A percentile compares a stretch with the other conserved stretches of the same genome.
Conservation (phyloP, 2,888 invertebrate species). For the Mimas tiliae region DNA sequence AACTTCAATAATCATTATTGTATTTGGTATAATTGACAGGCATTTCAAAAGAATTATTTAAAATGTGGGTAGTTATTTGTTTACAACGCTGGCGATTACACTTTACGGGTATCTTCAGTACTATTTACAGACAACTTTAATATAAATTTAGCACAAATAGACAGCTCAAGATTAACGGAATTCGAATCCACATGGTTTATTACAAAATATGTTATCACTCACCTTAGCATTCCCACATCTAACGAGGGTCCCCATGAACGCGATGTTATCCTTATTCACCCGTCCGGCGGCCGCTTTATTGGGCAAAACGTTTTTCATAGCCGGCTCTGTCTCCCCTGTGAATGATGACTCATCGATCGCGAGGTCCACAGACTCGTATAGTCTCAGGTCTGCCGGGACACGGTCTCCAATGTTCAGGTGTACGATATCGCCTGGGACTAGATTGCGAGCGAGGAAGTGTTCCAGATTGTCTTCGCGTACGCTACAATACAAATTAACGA, state of each 20-base stretch:
- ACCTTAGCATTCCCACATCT: conserved; percentile 98
- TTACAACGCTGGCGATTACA: no score
- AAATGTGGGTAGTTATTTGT: no score
- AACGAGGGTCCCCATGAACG: conserved; percentile 99
- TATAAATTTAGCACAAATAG: no score
- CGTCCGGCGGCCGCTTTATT: conserved; percentile 87
- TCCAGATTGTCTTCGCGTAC: conserved; percentile 94
- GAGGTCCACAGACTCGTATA: conserved; percentile 96
- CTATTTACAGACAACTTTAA: no score
- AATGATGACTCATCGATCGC: conserved; percentile 99
- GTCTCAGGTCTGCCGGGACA: conserved; percentile 97
- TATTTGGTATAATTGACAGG: no score
- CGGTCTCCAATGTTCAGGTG: conserved; percentile 97
- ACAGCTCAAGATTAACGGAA: no score
- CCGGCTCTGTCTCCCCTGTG: conserved; percentile 99
- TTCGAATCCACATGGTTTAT: no score
- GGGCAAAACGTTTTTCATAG: conserved; percentile 89
- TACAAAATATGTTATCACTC: no score
- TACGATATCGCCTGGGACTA: conserved; percentile 99
- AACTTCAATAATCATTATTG: no score
- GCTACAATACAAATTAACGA: conserved; percentile 74
- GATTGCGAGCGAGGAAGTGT: conserved; percentile 95
- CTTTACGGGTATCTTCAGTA: no score
- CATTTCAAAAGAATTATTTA: no score
- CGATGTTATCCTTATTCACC: conserved; percentile 93